Evolutionary conservation across 2,797 vertebrate genomes (phyloP).

Genomic region (Pteronotus mesoamericanus): DNA sequence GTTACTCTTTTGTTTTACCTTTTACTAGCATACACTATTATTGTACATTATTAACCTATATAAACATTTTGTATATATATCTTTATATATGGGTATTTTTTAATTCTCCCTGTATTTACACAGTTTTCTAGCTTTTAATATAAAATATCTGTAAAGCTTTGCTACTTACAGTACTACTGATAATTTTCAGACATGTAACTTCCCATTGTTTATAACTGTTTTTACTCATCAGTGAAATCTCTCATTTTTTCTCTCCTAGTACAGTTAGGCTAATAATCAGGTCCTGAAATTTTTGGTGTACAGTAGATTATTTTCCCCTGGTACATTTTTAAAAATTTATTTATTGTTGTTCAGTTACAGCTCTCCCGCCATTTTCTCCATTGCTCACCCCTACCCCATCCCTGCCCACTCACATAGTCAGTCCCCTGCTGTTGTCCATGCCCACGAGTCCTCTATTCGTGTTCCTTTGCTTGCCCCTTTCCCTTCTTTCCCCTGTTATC

Average conservation of each 20-base stretch:
- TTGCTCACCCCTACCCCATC: too few species aligned
- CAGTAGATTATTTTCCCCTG: neutral
- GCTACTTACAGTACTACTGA: neutral
- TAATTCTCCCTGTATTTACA: neutral
- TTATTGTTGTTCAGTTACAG: too few species aligned
- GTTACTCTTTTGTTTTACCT: neutral
- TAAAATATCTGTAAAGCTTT: slow-evolving; percentile 14
- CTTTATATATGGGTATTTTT: neutral
- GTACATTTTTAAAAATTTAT: too few species aligned
- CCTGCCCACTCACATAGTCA: too few species aligned
- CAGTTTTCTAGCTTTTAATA: slow-evolving; percentile 6
- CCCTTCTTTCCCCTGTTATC: too few species aligned
- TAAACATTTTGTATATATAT: neutral
- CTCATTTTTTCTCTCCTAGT: neutral
- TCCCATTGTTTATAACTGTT: neutral
- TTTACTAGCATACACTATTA: neutral
- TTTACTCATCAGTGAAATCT: neutral
- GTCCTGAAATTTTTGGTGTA: neutral
- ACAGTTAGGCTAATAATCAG: neutral
- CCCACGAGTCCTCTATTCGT: too few species aligned
- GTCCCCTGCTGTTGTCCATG: too few species aligned
- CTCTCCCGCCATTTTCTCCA: too few species aligned
- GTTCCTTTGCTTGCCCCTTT: too few species aligned
- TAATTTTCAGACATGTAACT: slow-evolving; percentile 20
- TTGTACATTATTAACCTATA: neutral